A percentile compares a stretch with the other conserved stretches of the same genome.
phyloP scores from a whole-genome alignment of 2,797 vertebrate species.

The Micromesistius poutassou region DNA sequence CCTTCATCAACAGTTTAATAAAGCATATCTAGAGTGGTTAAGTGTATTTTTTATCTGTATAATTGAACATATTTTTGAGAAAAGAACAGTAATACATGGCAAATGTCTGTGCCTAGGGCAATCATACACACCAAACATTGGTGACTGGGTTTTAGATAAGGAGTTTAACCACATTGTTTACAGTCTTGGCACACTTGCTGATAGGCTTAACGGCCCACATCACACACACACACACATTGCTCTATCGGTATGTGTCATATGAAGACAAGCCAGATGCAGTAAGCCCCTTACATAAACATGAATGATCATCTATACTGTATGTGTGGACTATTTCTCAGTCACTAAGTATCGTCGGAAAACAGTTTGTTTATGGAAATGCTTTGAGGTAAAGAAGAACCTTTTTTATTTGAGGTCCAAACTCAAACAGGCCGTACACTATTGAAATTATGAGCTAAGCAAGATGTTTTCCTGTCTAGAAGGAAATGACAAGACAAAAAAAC shows the following conservation, averaged over 20 bases:
- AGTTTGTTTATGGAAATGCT: not conserved
- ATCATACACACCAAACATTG: not conserved
- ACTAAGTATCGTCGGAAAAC: not conserved
- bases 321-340: not conserved
- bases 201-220: not conserved
- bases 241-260: not conserved
- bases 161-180: not conserved
- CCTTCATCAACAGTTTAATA: not conserved
- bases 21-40: not conserved
- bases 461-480: not conserved
- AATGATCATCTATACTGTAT: not conserved
- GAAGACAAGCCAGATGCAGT: not conserved
- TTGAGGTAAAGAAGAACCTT: not conserved
- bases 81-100: not conserved
- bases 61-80: not conserved
- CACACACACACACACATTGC: conserved; percentile 17
- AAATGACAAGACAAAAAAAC: conserved; percentile 1
- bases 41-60: not conserved
- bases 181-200: not conserved
- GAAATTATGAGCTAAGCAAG: not conserved
- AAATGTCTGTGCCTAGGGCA: not conserved
- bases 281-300: not conserved
- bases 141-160: not conserved
- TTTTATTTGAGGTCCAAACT: not conserved
- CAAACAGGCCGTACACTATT: not conserved